These are phyloP conservation scores for Melanostigma gelatinosum DNA, from an alignment of 2,113 vertebrate species.

Conservation along the genomic window DNA sequence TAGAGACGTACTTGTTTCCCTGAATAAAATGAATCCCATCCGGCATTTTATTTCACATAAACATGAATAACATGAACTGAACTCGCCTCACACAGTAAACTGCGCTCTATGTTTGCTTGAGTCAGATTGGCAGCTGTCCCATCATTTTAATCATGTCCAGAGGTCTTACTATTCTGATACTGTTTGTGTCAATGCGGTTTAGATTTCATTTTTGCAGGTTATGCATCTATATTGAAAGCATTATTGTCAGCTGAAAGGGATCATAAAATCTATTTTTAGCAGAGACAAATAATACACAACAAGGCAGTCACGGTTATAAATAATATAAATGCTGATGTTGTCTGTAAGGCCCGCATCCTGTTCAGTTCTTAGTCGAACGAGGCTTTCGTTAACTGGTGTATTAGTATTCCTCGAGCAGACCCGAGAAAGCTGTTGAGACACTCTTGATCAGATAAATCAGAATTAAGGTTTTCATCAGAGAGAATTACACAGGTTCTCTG, in stretches of 20 bases:
- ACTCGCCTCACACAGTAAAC: neutral
- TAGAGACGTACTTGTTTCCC: neutral
- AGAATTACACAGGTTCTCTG: conserved; percentile 66
- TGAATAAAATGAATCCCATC: neutral
- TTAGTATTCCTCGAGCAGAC: conserved; percentile 74
- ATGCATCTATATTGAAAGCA: neutral
- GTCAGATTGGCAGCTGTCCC: neutral
- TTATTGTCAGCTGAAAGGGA: neutral
- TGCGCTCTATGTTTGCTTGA: neutral
- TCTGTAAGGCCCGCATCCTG: conserved; percentile 13
- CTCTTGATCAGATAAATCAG: conserved; percentile 75
- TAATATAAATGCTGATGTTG: neutral
- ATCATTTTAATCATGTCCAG: neutral
- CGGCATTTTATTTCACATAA: neutral
- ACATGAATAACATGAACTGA: neutral
- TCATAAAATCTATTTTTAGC: conserved; percentile 8
- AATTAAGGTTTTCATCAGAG: conserved; percentile 69
- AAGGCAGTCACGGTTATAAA: conserved; percentile 5
- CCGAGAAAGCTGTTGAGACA: conserved; percentile 59
- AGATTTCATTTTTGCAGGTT: neutral
- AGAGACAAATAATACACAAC: neutral
- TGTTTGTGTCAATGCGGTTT: neutral
- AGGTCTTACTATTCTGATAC: neutral
- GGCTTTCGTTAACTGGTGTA: conserved; percentile 40
- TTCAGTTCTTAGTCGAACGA: conserved; percentile 10